Evolutionary conservation across 2,113 vertebrate genomes (phyloP).

Genomic region (Crotalus viridis): DNA sequence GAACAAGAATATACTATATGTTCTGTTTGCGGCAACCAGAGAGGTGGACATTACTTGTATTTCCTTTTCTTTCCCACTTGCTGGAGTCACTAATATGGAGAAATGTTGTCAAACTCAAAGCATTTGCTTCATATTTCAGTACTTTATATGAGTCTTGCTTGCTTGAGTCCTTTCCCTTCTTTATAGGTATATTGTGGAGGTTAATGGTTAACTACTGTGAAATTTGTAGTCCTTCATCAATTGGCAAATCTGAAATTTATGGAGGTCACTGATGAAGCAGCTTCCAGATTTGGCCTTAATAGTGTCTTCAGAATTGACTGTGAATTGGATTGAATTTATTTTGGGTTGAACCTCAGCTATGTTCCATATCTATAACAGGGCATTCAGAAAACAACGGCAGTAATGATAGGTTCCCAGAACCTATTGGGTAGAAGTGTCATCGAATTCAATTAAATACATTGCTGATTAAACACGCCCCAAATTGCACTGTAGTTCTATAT

Average conservation of each 20-base stretch:
- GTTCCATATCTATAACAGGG: not conserved
- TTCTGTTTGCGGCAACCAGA: conserved; percentile 17
- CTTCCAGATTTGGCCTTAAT: not conserved
- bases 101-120: conserved; percentile 41
- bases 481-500: not conserved
- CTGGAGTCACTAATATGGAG: not conserved
- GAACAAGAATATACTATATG: not conserved
- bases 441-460: not conserved
- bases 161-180: conserved; percentile 32
- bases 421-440: too few species aligned
- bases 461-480: not conserved
- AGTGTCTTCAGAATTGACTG: conserved; percentile 31
- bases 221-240: conserved; percentile 33
- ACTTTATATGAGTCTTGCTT: conserved; percentile 39
- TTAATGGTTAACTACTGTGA: conserved; percentile 39
- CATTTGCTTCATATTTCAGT: conserved; percentile 51
- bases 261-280: conserved; percentile 18
- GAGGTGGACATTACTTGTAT: not conserved
- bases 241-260: conserved; percentile 7
- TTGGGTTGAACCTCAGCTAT: conserved; percentile 25
- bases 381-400: conserved; percentile 36
- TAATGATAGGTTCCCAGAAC: conserved; percentile 36
- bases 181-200: conserved; percentile 39
- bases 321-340: not conserved
- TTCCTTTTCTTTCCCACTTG: conserved; percentile 38